Base-by-base conservation (phyloP, 2,797 vertebrate genomes). In the Melopsittacus undulatus region DNA sequence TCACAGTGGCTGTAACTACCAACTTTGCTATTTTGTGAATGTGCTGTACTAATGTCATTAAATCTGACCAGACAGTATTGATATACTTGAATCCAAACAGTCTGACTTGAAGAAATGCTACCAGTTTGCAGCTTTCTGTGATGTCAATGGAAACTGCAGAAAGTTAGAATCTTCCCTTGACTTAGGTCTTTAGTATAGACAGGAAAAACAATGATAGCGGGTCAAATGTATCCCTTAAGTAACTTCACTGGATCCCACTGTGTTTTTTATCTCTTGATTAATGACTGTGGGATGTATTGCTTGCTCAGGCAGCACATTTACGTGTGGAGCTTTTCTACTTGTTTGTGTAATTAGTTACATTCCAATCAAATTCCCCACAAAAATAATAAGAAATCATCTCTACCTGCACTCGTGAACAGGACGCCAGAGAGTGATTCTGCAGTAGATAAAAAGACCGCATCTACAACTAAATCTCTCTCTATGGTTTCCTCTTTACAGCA, bases 311-410 rank as follows among this genome's bases (percentile, higher is more conserved):
- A 95, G 81, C 82, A 76, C 70, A 92, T 87, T 83, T 72, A 75
- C 10, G 15, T 49, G 49, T 82, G 64, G 43, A 79, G 94, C 38
- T 92, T 91, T 94, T 83, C 78, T 88, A 69, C 20, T 45, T 92
- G 70, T 43, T 81, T 13, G 4, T 86, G 91, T 90, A 97, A 96
- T 97, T 95, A 97, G 83, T 90, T 66, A 96, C 42, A 97, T 96
- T 96, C 85, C 87, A 97, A 94, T 96, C 94, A 97, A 97, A 97
- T 67, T 87, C 94, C 91, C 20, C 91, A 93, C 84, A 95, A 97
- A 97, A 98, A 96, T 89, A 96, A 93, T 92, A 97, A 96, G 93
- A 83, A 97, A 94, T 96, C 46, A 94, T 95, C 96, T 97, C 79
- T 94, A 95, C 82, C 87, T 97, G 74, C 8, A 43, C 61, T 86